These are phyloP conservation scores for Pandemis heparana DNA, from an alignment of 2,888 invertebrate genomes.

Conservation along the genomic window DNA sequence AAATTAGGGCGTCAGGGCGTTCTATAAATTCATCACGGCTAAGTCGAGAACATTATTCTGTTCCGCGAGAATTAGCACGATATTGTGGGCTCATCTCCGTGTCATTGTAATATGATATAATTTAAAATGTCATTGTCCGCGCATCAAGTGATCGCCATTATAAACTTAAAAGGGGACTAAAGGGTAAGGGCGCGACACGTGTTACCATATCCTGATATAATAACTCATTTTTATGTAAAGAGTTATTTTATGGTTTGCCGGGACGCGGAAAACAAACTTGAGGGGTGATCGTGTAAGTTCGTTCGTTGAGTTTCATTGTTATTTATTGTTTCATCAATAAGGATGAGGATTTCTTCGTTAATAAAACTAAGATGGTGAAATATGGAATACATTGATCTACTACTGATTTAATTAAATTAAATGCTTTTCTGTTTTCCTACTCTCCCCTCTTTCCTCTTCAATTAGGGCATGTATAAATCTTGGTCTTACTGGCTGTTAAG, in stretches of 20 bases:
- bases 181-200: conserved; percentile 77
- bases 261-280: conserved; percentile 27
- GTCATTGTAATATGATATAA: conserved; percentile 70
- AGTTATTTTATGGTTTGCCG: conserved; percentile 38
- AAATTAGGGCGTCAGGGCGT: conserved; percentile 67
- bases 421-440: conserved; percentile 9
- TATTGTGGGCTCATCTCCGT: conserved; percentile 60
- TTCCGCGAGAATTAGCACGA: conserved; percentile 61
- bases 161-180: conserved; percentile 70
- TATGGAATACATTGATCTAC: conserved; percentile 23
- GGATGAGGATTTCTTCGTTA: conserved; percentile 10
- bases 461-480: conserved; percentile 32
- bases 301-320: conserved; percentile 40
- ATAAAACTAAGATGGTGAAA: conserved; percentile 19
- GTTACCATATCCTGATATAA: conserved; percentile 55
- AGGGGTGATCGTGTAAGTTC: conserved; percentile 15
- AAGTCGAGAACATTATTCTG: conserved; percentile 57
- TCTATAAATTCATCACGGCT: conserved; percentile 67
- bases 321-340: conserved; percentile 32
- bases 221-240: conserved; percentile 43
- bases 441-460: conserved; percentile 16
- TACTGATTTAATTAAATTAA: conserved; percentile 27
- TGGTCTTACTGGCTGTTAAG: conserved; percentile 1
- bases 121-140: conserved; percentile 79
- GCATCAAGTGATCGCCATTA: conserved; percentile 55